Evolutionary conservation across 2,113 vertebrate genomes (phyloP).

Genomic region (Poicephalus gulielmi): DNA sequence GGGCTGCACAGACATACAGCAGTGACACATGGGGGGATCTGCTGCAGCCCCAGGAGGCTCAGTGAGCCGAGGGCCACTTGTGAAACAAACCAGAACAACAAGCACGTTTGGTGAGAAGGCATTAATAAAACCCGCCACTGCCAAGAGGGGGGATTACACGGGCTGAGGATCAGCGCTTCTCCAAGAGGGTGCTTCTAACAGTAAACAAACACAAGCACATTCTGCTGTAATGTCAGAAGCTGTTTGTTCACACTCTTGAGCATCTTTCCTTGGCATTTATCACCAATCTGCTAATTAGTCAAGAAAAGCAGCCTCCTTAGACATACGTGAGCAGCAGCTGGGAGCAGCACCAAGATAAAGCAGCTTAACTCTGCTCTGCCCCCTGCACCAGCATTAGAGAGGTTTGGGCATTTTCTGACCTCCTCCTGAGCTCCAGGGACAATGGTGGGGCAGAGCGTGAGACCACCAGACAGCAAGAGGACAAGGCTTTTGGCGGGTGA

Average conservation of each 20-base stretch:
- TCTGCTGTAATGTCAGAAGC: neutral
- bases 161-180: neutral
- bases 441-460: fast-evolving
- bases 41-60: neutral
- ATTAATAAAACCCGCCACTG: fast-evolving
- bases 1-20: fast-evolving
- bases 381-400: no score
- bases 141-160: neutral
- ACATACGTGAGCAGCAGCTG: neutral
- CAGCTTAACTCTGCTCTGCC: neutral
- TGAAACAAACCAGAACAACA: neutral
- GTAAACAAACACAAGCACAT: neutral
- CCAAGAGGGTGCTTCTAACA: neutral
- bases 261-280: neutral
- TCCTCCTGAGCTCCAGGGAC: fast-evolving
- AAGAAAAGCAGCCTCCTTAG: neutral
- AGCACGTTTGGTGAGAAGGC: neutral
- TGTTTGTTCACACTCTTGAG: neutral
- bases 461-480: neutral
- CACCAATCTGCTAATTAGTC: neutral
- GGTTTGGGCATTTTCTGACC: fast-evolving
- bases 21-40: fast-evolving
- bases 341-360: neutral
- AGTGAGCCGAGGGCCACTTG: neutral
- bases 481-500: neutral